Evolutionary conservation across 2,888 invertebrate species (phyloP).

Genomic region (Trichogramma dendrolimi): DNA sequence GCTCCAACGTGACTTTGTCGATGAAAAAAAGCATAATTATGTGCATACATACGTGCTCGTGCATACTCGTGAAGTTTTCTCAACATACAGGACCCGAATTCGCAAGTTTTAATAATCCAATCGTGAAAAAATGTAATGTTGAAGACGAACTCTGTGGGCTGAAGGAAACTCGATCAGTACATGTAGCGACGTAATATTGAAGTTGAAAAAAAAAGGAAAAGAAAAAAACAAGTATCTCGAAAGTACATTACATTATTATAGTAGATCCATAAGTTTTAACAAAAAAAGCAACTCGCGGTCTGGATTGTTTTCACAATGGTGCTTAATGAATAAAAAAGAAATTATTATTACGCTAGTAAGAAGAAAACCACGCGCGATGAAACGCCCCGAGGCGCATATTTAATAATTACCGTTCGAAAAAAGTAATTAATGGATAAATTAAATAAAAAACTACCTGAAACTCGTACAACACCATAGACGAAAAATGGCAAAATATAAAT

Average conservation of each 20-base stretch:
- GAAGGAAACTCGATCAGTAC: background rate
- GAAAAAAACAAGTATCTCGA: constrained; percentile 5
- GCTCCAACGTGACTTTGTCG: too few relatives aligned
- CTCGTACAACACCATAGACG: too few relatives aligned
- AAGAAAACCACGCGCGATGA: constrained; percentile 11
- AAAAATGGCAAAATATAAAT: too few relatives aligned
- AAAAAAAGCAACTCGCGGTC: constrained; percentile 9
- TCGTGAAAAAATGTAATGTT: too few relatives aligned
- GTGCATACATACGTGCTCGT: too few relatives aligned
- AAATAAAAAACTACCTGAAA: background rate
- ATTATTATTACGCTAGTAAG: background rate
- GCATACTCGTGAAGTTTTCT: too few relatives aligned
- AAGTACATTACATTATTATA: constrained; percentile 19
- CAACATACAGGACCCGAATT: too few relatives aligned
- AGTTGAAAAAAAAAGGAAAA: too few relatives aligned
- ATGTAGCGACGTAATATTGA: too few relatives aligned
- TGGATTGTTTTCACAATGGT: constrained; percentile 16
- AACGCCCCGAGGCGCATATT: constrained; percentile 6
- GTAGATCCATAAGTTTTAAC: background rate
- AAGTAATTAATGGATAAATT: background rate
- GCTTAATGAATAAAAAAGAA: constrained; percentile 1
- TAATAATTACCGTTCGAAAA: background rate
- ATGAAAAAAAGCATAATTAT: too few relatives aligned
- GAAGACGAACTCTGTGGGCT: constrained; percentile 2
- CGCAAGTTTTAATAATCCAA: too few relatives aligned